Evolutionary conservation across 2,797 vertebrate genomes (phyloP).

Genomic region (Hoplostethus mediterraneus): DNA sequence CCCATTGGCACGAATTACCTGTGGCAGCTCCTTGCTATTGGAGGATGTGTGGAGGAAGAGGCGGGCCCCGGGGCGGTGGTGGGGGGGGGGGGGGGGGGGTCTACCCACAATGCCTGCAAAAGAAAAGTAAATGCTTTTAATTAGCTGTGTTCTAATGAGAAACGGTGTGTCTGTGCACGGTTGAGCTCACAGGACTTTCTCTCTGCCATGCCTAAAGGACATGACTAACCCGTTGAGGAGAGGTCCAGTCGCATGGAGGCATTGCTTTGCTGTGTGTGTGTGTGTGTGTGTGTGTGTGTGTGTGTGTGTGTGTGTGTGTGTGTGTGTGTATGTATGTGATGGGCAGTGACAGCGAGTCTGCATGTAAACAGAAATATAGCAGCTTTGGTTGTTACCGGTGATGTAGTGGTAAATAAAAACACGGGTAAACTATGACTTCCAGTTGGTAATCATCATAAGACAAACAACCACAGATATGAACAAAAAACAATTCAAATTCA

Average conservation of each 20-base stretch:
- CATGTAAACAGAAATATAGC: neutral
- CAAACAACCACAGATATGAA: no score
- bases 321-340: no score
- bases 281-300: no score
- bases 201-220: slow-evolving; percentile 12
- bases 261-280: neutral
- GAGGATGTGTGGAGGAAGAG: neutral
- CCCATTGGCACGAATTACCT: slow-evolving; percentile 34
- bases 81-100: neutral
- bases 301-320: no score
- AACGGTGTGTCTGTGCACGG: slow-evolving; percentile 23
- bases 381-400: neutral
- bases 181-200: slow-evolving; percentile 11
- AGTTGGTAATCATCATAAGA: no score
- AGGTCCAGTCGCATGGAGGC: neutral
- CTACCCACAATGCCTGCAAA: neutral
- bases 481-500: no score
- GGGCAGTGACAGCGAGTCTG: no score
- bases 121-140: slow-evolving; percentile 22
- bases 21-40: slow-evolving; percentile 50
- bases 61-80: neutral
- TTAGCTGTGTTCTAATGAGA: slow-evolving; percentile 23
- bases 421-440: no score
- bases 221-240: slow-evolving; percentile 8
- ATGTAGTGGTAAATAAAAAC: no score